Percentiles rank a stretch among this genome's conserved stretches.
Conservation (phyloP, 2,797 vertebrate species). For the Halcyon chelicuti region DNA sequence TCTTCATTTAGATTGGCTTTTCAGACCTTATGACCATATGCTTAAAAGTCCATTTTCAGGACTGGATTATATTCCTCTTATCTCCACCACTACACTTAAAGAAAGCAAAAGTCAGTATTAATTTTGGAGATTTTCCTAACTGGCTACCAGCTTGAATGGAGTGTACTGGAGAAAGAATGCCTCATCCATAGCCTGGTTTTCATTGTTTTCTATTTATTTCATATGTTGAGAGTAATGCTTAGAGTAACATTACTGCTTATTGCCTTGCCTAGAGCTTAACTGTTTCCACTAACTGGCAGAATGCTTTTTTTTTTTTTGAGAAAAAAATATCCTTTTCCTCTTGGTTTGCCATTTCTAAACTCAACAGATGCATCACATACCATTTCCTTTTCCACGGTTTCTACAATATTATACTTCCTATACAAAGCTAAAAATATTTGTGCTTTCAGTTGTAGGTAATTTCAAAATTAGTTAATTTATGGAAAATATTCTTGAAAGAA, state of each 20-base stretch:
- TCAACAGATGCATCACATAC: background rate
- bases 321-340: conserved; percentile 33
- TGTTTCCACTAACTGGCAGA: conserved; percentile 19
- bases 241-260: background rate
- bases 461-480: conserved; percentile 11
- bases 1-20: conserved; percentile 61
- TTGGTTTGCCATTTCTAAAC: conserved; percentile 33
- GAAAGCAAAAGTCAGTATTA: background rate
- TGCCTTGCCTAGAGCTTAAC: conserved; percentile 7
- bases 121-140: conserved; percentile 23
- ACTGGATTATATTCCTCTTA: conserved; percentile 2
- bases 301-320: background rate
- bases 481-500: background rate
- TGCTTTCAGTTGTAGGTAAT: background rate
- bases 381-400: background rate
- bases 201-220: conserved; percentile 14
- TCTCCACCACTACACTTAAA: conserved; percentile 5
- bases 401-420: background rate
- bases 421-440: conserved; percentile 8
- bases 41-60: conserved; percentile 71
- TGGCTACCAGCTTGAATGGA: background rate
- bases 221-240: background rate
- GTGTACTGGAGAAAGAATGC: background rate
- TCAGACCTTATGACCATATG: conserved; percentile 62
- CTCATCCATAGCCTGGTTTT: background rate